A percentile compares a stretch with the other conserved stretches of the same genome.
Evolutionary conservation across 2,113 vertebrate species (phyloP).

Genomic region (crab-eating macaque (Macaca fascicularis)): T2T-MFA8v1.1 NC_088391.1:12366001-12366500

Average conservation of each 20-base stretch:
- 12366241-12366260: neutral
- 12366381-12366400: neutral
- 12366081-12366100: too few relatives aligned
- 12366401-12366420: neutral
- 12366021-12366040: too few relatives aligned
- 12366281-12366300: neutral
- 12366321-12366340: neutral
- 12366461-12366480: neutral
- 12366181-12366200: too few relatives aligned
- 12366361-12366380: neutral
- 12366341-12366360: neutral
- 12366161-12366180: too few relatives aligned
- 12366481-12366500: neutral
- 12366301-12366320: neutral
- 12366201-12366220: too few relatives aligned
- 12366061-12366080: too few relatives aligned
- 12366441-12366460: constrained; percentile 16
- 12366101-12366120: too few relatives aligned
- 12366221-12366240: neutral
- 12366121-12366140: too few relatives aligned
- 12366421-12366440: neutral
- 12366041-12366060: too few relatives aligned
- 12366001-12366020: too few relatives aligned
- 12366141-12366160: too few relatives aligned
- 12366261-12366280: neutral